Base-by-base conservation (phyloP, 2,113 vertebrate species). In the Passer montanus region DNA sequence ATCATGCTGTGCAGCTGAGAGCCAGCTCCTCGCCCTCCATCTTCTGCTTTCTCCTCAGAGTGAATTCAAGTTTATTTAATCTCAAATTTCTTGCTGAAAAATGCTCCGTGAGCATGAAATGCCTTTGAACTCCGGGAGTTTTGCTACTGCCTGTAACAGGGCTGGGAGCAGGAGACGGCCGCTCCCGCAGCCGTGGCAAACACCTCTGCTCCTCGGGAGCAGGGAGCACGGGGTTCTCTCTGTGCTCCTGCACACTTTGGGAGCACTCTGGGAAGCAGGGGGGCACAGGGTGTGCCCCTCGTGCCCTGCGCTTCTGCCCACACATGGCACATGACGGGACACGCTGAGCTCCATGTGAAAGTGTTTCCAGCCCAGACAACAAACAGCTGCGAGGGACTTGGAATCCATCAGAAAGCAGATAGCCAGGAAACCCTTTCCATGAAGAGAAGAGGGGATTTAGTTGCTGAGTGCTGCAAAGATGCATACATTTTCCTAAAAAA, bases 11-110 rank as follows among this genome's bases (percentile, higher is more conserved):
- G 94, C 74, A 37, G 76, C 2, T 1, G 67, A 94, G 84, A 94
- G 84, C 26, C 87, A 62, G 83, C 83, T 90, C 76, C 88, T 93
- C 37, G 2, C 92, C 76, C 56, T 90, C 88, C 88, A 73, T 72
- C 90, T 90, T 92, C 86, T 94, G 69, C 90, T 87, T 89, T 89
- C 90, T 94, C 94, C 83, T 97, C 72, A 20, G 92, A 94, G 92
- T 94, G 60, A 58, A 93, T 75, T 92, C 66, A 26, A 94, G 88
- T 96, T 96, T 96, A 94, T 81, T 96, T 94, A 96, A 94, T 97
- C 95, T 97, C 92, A 31, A 60, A 90, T 97, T 96, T 96, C 95
- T 89, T 26, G 53, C 92, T 90, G 90, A 93, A 96, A 94, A 96
- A 84, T 0, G 30, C 92, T 95, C 94, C 93, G 88, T 76, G 94